Percentiles rank a stretch among this genome's conserved stretches.
phyloP scores from a whole-genome alignment of 2,797 vertebrate genomes.

The Acanthurus lineatus region DNA sequence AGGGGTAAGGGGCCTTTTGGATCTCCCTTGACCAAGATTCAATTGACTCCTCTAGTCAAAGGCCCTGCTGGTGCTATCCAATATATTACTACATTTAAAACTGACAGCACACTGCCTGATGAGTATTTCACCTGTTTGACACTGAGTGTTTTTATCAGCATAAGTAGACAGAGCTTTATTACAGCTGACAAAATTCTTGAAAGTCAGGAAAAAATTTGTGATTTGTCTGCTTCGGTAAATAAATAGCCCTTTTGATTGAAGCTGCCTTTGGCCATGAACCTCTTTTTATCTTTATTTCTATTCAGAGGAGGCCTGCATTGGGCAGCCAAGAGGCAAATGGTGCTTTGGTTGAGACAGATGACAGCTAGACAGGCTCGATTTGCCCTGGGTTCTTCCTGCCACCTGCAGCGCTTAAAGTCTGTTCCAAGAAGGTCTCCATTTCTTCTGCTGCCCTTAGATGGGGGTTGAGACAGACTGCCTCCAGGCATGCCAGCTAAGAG shows the following conservation, averaged over 20 bases:
- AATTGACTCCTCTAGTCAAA: no score
- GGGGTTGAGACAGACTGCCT: constrained; percentile 59
- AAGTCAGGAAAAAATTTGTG: background rate
- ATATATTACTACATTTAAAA: background rate
- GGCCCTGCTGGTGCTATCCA: background rate
- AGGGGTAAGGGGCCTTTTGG: no score
- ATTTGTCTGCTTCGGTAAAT: background rate
- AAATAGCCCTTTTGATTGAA: background rate
- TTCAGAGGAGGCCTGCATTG: constrained; percentile 1
- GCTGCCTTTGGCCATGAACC: constrained; percentile 7
- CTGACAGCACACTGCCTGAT: background rate
- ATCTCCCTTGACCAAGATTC: no score
- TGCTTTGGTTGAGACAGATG: constrained; percentile 34
- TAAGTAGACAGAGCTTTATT: background rate
- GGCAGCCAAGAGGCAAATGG: constrained; percentile 21
- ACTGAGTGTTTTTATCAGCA: background rate
- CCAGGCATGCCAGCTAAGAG: constrained; percentile 58
- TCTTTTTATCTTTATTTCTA: background rate
- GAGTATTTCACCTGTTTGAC: background rate
- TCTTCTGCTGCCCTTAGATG: constrained; percentile 45
- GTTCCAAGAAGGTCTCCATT: constrained; percentile 42
- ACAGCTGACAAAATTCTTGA: constrained; percentile 6
- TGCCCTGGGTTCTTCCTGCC: constrained; percentile 51
- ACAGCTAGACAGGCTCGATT: constrained; percentile 36
- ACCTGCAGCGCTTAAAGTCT: constrained; percentile 52